These are phyloP conservation scores for Dromiciops gliroides DNA, from an alignment of 2,113 vertebrate species.

Conservation along the genomic window DNA sequence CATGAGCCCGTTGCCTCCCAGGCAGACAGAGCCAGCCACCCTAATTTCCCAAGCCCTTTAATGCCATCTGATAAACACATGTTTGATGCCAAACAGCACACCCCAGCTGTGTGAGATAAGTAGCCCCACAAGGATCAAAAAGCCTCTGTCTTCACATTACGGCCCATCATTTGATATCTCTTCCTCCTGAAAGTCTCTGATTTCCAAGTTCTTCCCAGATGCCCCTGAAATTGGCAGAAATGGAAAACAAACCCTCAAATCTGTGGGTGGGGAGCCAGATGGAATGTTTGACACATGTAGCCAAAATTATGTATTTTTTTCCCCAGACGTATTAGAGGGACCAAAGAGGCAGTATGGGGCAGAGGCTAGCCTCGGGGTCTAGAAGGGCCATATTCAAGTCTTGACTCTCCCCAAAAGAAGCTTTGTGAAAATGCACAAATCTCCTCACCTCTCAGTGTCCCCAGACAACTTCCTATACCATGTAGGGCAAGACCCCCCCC, in stretches of 20 bases:
- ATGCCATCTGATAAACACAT: accelerated
- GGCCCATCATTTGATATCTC: background rate
- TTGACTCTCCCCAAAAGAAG: background rate
- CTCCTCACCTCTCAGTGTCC: background rate
- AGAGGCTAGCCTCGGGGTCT: background rate
- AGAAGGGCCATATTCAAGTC: background rate
- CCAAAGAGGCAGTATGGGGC: background rate
- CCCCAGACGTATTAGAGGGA: background rate
- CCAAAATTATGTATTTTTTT: background rate
- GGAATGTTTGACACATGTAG: background rate
- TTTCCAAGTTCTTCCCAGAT: background rate
- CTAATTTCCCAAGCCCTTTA: background rate
- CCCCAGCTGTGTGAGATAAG: background rate
- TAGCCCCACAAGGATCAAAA: background rate
- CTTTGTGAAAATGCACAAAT: background rate
- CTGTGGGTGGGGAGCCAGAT: background rate
- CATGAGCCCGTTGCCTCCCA: background rate
- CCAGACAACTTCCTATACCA: background rate
- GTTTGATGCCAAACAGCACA: background rate
- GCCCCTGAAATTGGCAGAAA: background rate
- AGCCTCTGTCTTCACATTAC: background rate
- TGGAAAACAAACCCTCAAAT: background rate
- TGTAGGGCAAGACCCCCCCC: background rate
- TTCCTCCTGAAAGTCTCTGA: background rate
- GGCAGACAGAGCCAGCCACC: background rate